Evolutionary conservation across 2,113 vertebrate genomes (phyloP).

Genomic region (Xyrauchen texanus): DNA sequence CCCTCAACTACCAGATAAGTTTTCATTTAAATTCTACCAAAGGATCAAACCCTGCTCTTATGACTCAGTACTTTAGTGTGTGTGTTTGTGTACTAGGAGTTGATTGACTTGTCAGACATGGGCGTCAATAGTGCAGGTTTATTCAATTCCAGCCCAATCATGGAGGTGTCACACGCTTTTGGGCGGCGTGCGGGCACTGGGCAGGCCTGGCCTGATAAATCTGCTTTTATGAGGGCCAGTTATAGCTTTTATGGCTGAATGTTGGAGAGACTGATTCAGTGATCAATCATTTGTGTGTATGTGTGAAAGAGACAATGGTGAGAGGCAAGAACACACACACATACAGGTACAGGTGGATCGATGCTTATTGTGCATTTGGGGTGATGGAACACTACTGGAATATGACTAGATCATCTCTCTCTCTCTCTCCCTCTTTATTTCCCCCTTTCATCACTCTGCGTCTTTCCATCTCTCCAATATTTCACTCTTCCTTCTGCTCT

Average conservation of each 20-base stretch:
- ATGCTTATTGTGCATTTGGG: slow-evolving; percentile 51
- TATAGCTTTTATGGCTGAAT: slow-evolving; percentile 57
- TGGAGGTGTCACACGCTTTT: slow-evolving; percentile 54
- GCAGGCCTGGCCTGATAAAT: slow-evolving; percentile 50
- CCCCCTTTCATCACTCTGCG: slow-evolving; percentile 14
- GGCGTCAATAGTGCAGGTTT: slow-evolving; percentile 53
- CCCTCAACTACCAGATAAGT: too few species aligned
- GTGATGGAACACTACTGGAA: slow-evolving; percentile 55
- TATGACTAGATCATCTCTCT: slow-evolving; percentile 57
- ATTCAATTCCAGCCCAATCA: slow-evolving; percentile 58
- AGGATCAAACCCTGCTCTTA: neutral
- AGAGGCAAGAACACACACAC: slow-evolving; percentile 14
- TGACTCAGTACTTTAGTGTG: neutral
- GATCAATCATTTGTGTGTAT: slow-evolving; percentile 53
- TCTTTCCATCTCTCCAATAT: slow-evolving; percentile 40
- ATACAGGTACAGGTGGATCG: slow-evolving; percentile 55
- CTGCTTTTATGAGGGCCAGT: slow-evolving; percentile 58
- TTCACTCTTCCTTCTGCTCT: slow-evolving; percentile 41
- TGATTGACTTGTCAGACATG: slow-evolving; percentile 57
- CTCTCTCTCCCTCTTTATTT: slow-evolving; percentile 36
- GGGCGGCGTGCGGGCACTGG: slow-evolving; percentile 40
- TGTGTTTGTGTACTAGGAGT: neutral
- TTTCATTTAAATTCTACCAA: too few species aligned
- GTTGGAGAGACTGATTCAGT: slow-evolving; percentile 55
- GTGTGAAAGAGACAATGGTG: slow-evolving; percentile 19